Evolutionary conservation across 2,113 vertebrate genomes (phyloP).

Genomic region (Rhabdomys dilectus): DNA sequence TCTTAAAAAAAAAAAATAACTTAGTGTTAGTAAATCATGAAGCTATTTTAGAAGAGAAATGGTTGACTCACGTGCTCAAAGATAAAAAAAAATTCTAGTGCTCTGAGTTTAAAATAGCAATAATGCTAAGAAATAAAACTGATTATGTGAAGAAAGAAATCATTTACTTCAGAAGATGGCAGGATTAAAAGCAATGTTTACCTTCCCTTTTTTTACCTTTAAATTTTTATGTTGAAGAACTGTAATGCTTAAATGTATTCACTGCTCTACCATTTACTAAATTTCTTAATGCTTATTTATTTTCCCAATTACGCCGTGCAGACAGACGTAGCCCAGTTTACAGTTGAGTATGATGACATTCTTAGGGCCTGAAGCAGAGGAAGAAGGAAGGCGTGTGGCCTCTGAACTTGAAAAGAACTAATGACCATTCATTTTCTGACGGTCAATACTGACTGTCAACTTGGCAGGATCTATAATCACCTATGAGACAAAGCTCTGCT

Average conservation of each 20-base stretch:
- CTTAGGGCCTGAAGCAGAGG: not conserved
- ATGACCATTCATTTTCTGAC: not conserved
- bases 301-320: not conserved
- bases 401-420: not conserved
- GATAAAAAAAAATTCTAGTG: conserved; percentile 28
- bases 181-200: not conserved
- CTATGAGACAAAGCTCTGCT: not conserved
- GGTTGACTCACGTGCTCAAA: conserved; percentile 16
- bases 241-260: not conserved
- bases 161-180: not conserved
- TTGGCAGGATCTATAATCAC: not conserved
- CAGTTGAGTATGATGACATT: not conserved
- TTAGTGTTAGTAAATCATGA: conserved; percentile 18
- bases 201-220: conserved; percentile 4
- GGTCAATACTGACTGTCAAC: too few species aligned
- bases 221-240: conserved; percentile 34
- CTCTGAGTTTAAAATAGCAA: conserved; percentile 17
- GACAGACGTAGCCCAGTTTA: not conserved
- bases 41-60: conserved; percentile 52
- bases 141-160: not conserved
- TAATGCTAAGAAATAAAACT: conserved; percentile 36
- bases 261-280: not conserved
- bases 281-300: not conserved
- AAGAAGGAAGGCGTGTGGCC: not conserved
- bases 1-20: not conserved